A percentile compares a stretch with the other conserved stretches of the same genome.
phyloP scores from a whole-genome alignment of 2,113 vertebrate genomes.

The Mesembrinibis cayennensis region DNA sequence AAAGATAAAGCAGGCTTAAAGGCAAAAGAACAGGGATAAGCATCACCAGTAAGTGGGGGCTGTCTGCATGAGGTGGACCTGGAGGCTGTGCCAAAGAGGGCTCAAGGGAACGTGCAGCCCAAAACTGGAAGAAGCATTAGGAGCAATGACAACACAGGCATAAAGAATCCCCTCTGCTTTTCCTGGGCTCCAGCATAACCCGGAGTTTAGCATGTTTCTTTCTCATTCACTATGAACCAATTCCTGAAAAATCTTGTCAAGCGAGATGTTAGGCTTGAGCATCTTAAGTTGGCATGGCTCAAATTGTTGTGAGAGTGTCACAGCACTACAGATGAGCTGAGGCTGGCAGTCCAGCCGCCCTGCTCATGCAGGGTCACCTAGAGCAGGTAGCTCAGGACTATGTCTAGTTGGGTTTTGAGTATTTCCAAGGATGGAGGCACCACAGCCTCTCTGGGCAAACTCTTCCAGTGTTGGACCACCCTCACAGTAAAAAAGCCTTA shows the following conservation, averaged over 20 bases:
- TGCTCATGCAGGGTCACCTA: not conserved
- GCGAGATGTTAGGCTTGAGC: not conserved
- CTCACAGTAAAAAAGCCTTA: not conserved
- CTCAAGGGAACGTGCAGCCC: not conserved
- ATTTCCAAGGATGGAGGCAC: not conserved
- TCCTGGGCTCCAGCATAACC: not conserved
- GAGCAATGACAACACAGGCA: accelerated
- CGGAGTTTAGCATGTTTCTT: not conserved
- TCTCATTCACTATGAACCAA: not conserved
- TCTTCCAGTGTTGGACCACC: not conserved
- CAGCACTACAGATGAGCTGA: not conserved
- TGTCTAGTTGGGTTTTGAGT: not conserved
- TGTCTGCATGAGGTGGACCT: not conserved
- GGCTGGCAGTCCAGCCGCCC: not conserved
- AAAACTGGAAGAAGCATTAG: not conserved
- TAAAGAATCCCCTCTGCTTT: not conserved
- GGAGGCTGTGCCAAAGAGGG: not conserved
- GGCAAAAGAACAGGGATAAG: not conserved
- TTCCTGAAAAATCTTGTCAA: not conserved
- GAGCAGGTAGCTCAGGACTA: not conserved
- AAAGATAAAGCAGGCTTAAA: not conserved
- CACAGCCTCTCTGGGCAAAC: not conserved
- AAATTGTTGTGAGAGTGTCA: not conserved
- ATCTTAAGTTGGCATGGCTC: not conserved
- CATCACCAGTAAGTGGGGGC: not conserved